phyloP scores from a whole-genome alignment of 2,888 invertebrate species.

The Stegophylla sp. region DNA sequence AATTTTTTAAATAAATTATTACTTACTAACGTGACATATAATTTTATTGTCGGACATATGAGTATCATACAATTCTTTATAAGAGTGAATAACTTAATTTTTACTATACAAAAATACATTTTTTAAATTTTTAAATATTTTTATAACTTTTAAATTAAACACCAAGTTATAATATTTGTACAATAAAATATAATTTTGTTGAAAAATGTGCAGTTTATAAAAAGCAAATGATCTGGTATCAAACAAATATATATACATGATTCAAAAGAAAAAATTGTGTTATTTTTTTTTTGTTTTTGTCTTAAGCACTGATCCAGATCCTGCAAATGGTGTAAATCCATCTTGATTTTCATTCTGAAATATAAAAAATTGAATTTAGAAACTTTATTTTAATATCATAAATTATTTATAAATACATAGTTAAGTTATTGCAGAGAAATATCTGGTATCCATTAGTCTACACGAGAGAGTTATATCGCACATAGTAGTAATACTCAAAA shows the following conservation, averaged over 20 bases:
- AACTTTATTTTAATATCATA: too few species aligned
- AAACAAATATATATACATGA: constrained; percentile 22
- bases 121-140: background rate
- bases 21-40: too few species aligned
- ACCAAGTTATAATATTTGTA: background rate
- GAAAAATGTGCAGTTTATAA: constrained; percentile 1
- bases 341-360: constrained; percentile 47
- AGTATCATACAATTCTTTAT: too few species aligned
- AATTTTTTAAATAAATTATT: too few species aligned
- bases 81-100: too few species aligned
- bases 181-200: background rate
- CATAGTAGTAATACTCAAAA: too few species aligned
- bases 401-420: too few species aligned
- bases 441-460: too few species aligned
- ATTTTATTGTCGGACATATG: too few species aligned
- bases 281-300: constrained; percentile 44
- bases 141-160: background rate
- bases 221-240: constrained; percentile 7
- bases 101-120: too few species aligned
- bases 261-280: background rate
- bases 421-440: too few species aligned
- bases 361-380: background rate
- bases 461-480: too few species aligned
- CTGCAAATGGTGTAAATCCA: constrained; percentile 34
- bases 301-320: constrained; percentile 51